phyloP scores from a whole-genome alignment of 2,797 vertebrate species.

The Thaleichthys pacificus region DNA sequence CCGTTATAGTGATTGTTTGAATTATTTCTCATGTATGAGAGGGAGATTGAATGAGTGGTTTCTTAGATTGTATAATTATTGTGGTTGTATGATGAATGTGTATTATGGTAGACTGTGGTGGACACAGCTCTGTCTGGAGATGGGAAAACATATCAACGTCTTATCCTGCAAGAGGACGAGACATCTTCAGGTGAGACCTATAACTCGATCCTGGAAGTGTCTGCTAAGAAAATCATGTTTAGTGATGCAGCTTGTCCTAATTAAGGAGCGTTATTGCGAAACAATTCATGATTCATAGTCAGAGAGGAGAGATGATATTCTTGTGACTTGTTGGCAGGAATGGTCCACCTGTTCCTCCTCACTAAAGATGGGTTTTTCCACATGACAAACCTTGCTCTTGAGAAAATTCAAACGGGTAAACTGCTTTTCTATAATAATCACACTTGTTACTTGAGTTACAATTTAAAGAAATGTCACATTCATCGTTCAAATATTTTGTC shows the following conservation, averaged over 20 bases:
- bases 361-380: constrained; percentile 85
- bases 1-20: background rate
- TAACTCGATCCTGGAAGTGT: background rate
- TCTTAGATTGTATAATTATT: too few species aligned
- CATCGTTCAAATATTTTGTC: background rate
- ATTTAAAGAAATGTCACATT: background rate
- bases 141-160: constrained; percentile 75
- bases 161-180: constrained; percentile 79
- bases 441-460: background rate
- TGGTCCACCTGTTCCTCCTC: constrained; percentile 84
- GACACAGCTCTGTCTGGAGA: constrained; percentile 60
- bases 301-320: background rate
- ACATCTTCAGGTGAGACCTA: constrained; percentile 68
- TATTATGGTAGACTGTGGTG: constrained; percentile 73
- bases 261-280: too few species aligned
- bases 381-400: constrained; percentile 83
- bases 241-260: background rate
- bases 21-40: background rate
- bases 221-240: background rate
- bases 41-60: too few species aligned
- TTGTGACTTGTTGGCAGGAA: constrained; percentile 68
- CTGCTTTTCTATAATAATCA: background rate
- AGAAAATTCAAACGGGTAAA: constrained; percentile 84
- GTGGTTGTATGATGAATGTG: background rate
- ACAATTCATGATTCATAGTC: background rate